phyloP scores from a whole-genome alignment of 2,888 invertebrate genomes.

The Lasioglossum villosulum region DNA sequence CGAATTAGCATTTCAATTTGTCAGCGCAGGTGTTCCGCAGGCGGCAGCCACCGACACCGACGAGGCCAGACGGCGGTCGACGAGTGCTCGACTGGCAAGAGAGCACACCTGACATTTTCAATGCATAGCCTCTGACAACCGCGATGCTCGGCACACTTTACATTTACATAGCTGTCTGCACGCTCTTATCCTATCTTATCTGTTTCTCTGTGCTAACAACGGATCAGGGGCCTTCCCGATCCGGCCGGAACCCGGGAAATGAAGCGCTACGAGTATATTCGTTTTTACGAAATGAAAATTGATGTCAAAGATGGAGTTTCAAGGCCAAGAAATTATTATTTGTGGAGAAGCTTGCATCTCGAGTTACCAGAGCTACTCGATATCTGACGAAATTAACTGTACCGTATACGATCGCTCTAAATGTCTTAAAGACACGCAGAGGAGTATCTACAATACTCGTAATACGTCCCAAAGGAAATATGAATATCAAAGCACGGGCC shows the following conservation, averaged over 20 bases:
- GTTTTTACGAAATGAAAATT: not conserved
- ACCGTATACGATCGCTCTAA: too few species aligned
- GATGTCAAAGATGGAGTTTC: not conserved
- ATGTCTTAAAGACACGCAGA: too few species aligned
- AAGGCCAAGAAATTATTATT: too few species aligned
- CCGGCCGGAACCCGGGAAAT: not conserved
- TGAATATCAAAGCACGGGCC: too few species aligned
- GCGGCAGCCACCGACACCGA: constrained; percentile 38
- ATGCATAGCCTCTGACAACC: constrained; percentile 47
- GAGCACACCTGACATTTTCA: constrained; percentile 70
- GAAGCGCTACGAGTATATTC: not conserved
- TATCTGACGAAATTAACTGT: too few species aligned
- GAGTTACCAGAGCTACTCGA: too few species aligned
- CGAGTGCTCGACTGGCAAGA: constrained; percentile 31
- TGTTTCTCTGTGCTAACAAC: constrained; percentile 20
- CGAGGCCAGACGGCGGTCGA: constrained; percentile 28
- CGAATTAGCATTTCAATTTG: constrained; percentile 72
- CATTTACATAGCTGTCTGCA: constrained; percentile 54
- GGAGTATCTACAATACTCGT: too few species aligned
- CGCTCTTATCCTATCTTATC: constrained; percentile 44
- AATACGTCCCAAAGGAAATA: too few species aligned
- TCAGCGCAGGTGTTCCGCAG: constrained; percentile 60
- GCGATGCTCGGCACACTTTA: constrained; percentile 33
- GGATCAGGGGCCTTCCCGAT: not conserved
- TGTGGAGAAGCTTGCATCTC: too few species aligned